Evolutionary conservation across 2,113 vertebrate species (phyloP).

Genomic region (Sorex fumeus): DNA sequence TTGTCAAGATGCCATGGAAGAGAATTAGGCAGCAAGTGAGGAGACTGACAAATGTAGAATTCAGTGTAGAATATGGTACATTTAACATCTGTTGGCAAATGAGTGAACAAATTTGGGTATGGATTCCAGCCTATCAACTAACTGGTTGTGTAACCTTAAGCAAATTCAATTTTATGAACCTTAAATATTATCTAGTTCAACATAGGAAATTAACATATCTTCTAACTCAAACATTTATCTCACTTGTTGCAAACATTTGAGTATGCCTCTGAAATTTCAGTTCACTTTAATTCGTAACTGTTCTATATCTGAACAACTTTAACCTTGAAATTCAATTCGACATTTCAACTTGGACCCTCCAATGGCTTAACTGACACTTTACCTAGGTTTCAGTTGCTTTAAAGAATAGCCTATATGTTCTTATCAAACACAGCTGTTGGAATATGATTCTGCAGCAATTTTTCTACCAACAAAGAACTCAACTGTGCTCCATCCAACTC

Average conservation of each 20-base stretch:
- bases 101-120: background rate
- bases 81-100: background rate
- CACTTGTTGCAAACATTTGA: background rate
- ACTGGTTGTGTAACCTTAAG: background rate
- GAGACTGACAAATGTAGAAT: background rate
- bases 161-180: constrained; percentile 29
- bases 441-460: background rate
- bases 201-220: background rate
- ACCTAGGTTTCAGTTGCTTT: background rate
- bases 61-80: background rate
- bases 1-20: background rate
- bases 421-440: background rate
- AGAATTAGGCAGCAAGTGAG: background rate
- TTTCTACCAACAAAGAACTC: background rate
- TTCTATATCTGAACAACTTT: background rate
- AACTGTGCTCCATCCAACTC: background rate
- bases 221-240: background rate
- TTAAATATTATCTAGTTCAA: background rate
- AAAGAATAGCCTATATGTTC: background rate
- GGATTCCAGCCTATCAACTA: constrained; percentile 19
- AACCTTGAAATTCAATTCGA: background rate
- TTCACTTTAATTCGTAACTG: background rate
- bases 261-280: background rate
- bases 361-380: background rate
- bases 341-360: background rate